Evolutionary conservation across 2,113 vertebrate genomes (phyloP).

Genomic region (Hyla sarda): DNA sequence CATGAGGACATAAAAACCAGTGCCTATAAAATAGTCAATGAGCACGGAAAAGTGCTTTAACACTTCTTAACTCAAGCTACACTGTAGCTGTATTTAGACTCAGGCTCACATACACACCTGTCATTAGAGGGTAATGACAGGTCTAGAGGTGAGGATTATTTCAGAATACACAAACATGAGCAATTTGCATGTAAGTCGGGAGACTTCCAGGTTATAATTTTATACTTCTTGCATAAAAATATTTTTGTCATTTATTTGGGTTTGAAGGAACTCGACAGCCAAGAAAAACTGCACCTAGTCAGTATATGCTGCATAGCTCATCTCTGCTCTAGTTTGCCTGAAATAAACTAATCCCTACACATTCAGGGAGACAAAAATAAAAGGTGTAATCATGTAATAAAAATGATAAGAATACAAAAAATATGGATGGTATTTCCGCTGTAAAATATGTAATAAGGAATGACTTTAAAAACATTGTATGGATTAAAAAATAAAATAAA

Average conservation of each 20-base stretch:
- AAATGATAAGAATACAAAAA: too few relatives aligned
- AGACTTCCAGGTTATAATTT: background rate
- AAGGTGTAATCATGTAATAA: too few relatives aligned
- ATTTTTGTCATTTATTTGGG: background rate
- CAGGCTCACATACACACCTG: background rate
- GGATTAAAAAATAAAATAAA: too few relatives aligned
- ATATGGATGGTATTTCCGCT: too few relatives aligned
- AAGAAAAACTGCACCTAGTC: background rate
- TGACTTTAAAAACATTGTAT: too few relatives aligned
- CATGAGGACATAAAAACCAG: background rate
- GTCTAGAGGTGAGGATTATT: background rate
- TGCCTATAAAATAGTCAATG: background rate
- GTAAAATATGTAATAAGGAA: too few relatives aligned
- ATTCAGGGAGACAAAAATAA: too few relatives aligned
- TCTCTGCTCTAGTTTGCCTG: background rate
- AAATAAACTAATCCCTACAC: too few relatives aligned
- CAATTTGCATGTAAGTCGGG: background rate
- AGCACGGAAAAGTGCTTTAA: background rate
- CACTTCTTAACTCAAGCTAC: background rate
- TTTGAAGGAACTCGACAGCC: background rate
- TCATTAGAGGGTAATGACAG: constrained; percentile 3
- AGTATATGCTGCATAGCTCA: background rate
- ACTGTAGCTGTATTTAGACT: background rate
- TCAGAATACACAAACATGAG: background rate
- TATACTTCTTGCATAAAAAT: background rate